Evolutionary conservation across 2,113 vertebrate species (phyloP), one percentile per base, ranked within the genome.

Genomic region (Blennius ocellaris): DNA sequence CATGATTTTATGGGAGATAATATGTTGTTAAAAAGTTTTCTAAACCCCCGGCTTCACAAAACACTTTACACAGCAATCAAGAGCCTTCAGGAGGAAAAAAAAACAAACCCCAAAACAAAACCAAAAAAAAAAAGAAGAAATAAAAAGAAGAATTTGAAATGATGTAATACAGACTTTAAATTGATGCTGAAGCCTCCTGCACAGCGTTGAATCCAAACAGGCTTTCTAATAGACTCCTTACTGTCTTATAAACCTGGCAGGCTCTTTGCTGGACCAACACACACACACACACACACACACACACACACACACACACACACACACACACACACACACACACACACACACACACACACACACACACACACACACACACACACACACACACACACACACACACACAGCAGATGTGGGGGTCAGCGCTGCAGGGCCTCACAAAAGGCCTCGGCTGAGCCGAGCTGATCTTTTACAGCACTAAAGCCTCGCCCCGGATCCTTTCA

Each of bases 351-450:
- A 67, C 36, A 37, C 53, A 63, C 62, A 61, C 37, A 39, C 43
- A 53, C 61, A 61, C 48, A 1, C n/a, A 0, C 15, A 5, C 30
- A 47, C 52, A 56, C 60, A 41, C 38, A 43, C 41, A 16, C 53
- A 55, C 51, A 41, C 38, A 53, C 51, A 43, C 69, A 67, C 16
- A 57, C 56, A 63, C 62, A 51, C 47, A 66, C 59, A 67, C 36
- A 72, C 55, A 83, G 78, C 86, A 90, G 84, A 90, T 85, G 84
- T 80, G 78, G 49, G 84, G 84, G 77, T 85, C 75, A 76, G 75
- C 0, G 52, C 84, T 73, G 81, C 76, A 83, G 84, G 80, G 78
- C 79, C 85, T 74, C 6, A 67, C 62, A 52, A 40, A 50, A 77
- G 78, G 85, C 84, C 78, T 71, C 11, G 11, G 53, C 70, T 78